A percentile compares a stretch with the other conserved stretches of the same genome.
These are phyloP conservation scores for Myiothlypis chrysogaster DNA, from an alignment of 2,797 vertebrate species.

Conservation along the genomic window DNA sequence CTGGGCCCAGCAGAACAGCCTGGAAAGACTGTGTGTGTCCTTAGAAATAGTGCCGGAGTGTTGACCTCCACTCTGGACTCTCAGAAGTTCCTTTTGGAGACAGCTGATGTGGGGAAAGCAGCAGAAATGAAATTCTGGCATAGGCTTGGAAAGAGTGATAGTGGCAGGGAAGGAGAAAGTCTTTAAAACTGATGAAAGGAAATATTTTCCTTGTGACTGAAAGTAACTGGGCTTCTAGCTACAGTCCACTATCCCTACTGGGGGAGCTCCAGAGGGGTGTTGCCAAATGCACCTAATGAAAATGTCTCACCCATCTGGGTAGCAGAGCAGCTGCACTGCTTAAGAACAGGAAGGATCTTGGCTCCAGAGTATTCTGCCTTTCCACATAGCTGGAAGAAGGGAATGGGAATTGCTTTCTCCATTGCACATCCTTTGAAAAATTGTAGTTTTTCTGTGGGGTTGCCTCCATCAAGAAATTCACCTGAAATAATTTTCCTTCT, in stretches of 20 bases:
- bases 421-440: background rate
- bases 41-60: background rate
- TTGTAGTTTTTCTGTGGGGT: background rate
- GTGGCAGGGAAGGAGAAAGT: background rate
- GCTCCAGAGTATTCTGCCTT: background rate
- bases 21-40: background rate
- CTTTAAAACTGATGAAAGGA: background rate
- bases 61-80: background rate
- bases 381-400: background rate
- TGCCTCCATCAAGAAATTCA: background rate
- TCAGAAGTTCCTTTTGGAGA: background rate
- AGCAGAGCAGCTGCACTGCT: background rate
- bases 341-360: background rate
- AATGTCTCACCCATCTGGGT: background rate
- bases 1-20: background rate
- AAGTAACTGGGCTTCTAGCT: background rate
- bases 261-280: background rate
- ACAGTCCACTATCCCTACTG: background rate
- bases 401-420: background rate
- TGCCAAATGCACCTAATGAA: background rate
- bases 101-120: background rate
- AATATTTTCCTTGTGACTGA: background rate
- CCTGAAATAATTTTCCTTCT: background rate
- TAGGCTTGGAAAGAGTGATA: background rate
- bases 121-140: background rate